phyloP scores from a whole-genome alignment of 2,113 vertebrate species.

The Syrrhaptes paradoxus region DNA sequence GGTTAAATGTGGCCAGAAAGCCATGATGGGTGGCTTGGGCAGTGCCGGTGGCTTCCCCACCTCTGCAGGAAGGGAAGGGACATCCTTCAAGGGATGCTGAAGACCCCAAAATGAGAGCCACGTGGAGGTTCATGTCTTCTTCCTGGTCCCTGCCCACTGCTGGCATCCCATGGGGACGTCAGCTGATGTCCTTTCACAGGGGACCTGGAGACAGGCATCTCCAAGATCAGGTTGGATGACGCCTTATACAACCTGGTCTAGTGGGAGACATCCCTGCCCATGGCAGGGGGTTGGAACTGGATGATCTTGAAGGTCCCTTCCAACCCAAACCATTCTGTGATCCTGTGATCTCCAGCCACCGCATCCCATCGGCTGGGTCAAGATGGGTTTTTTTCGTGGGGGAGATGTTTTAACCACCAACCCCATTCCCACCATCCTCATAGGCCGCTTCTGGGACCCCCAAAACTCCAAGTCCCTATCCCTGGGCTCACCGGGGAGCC shows the following conservation, averaged over 20 bases:
- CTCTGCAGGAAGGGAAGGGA: background rate
- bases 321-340: too few relatives aligned
- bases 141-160: accelerated
- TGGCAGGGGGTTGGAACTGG: too few relatives aligned
- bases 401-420: background rate
- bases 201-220: background rate
- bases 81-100: background rate
- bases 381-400: accelerated
- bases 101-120: background rate
- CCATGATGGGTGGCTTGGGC: background rate
- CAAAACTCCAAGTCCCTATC: constrained; percentile 90
- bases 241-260: too few relatives aligned
- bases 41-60: background rate
- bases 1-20: background rate
- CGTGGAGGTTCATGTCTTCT: background rate
- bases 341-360: background rate
- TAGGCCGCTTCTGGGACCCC: constrained; percentile 98
- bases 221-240: too few relatives aligned
- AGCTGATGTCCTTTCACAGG: background rate
- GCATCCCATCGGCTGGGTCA: accelerated
- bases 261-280: too few relatives aligned
- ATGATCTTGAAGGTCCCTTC: too few relatives aligned
- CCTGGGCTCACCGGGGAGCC: constrained; percentile 85
- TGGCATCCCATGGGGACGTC: background rate
- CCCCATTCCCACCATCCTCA: background rate